phyloP scores from a whole-genome alignment of 2,888 invertebrate species.

The Apamea anceps region DNA sequence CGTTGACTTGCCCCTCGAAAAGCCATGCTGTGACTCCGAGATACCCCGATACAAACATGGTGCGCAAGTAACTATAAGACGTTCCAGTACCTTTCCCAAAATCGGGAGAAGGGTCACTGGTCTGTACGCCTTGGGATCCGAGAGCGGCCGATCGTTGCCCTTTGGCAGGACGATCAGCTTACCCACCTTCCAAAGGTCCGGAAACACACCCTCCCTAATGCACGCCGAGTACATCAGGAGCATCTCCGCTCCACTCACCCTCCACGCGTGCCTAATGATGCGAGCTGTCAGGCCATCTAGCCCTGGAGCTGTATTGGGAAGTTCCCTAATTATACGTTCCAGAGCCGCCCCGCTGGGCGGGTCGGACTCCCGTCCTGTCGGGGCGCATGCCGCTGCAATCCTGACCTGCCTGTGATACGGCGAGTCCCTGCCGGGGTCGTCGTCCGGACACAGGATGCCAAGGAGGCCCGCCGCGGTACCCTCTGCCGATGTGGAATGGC shows the following conservation, averaged over 20 bases:
- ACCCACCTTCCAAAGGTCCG: conserved; percentile 62
- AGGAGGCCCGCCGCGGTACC: too few relatives aligned
- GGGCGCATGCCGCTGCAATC: too few relatives aligned
- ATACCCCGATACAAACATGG: conserved; percentile 25
- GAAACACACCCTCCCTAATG: conserved; percentile 56
- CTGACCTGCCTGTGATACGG: too few relatives aligned
- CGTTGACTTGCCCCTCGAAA: too few relatives aligned
- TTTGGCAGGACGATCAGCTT: conserved; percentile 60
- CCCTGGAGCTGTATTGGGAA: conserved; percentile 61
- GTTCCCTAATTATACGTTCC: conserved; percentile 44
- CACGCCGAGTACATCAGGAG: conserved; percentile 3
- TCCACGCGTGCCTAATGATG: conserved; percentile 10
- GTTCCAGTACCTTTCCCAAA: conserved; percentile 69
- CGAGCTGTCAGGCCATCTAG: background rate
- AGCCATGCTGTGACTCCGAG: conserved; percentile 56
- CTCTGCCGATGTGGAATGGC: too few relatives aligned
- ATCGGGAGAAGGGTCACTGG: conserved; percentile 24
- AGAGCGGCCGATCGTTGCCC: conserved; percentile 43
- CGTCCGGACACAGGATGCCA: too few relatives aligned
- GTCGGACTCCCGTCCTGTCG: too few relatives aligned
- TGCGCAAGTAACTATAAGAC: conserved; percentile 54
- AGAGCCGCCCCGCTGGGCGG: too few relatives aligned
- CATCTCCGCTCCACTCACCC: background rate
- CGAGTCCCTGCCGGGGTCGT: too few relatives aligned
- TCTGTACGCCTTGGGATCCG: too few relatives aligned